phyloP scores from a whole-genome alignment of 37 sponge, comb jelly and placozoan genomes.

The Geodia barretti region DNA sequence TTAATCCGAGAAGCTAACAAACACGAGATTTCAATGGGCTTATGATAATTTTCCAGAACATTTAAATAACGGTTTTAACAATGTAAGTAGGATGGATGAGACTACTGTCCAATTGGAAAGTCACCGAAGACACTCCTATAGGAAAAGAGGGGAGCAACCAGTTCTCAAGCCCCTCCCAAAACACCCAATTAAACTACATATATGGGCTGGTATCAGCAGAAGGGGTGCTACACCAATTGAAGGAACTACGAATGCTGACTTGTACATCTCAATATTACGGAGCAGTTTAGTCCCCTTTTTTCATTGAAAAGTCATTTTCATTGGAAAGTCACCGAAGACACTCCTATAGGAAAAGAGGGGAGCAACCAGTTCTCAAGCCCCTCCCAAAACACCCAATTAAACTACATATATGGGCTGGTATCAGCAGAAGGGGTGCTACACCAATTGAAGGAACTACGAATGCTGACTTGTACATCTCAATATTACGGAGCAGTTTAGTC shows the following conservation, averaged over 20 bases:
- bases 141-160: slow-evolving; percentile 41
- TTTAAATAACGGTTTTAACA: slow-evolving; percentile 5
- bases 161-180: slow-evolving; percentile 31
- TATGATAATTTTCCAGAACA: slow-evolving; percentile 2
- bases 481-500: neutral
- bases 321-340: slow-evolving; percentile 27
- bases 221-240: slow-evolving; percentile 25
- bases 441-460: slow-evolving; percentile 38
- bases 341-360: slow-evolving; percentile 43
- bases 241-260: slow-evolving; percentile 41
- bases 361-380: slow-evolving; percentile 24
- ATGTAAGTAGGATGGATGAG: slow-evolving; percentile 41
- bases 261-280: slow-evolving; percentile 21
- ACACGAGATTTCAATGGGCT: slow-evolving; percentile 30
- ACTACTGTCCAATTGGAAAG: slow-evolving; percentile 32
- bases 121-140: slow-evolving; percentile 23
- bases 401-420: slow-evolving; percentile 54
- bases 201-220: slow-evolving; percentile 47
- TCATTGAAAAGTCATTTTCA: slow-evolving; percentile 13
- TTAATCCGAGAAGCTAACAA: slow-evolving; percentile 31
- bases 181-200: slow-evolving; percentile 54
- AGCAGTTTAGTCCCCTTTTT: slow-evolving; percentile 1
- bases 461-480: slow-evolving; percentile 23
- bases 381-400: slow-evolving; percentile 52
- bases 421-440: slow-evolving; percentile 33